Conservation (phyloP, 2,888 invertebrate species). For the Temnothorax unifasciatus region DNA sequence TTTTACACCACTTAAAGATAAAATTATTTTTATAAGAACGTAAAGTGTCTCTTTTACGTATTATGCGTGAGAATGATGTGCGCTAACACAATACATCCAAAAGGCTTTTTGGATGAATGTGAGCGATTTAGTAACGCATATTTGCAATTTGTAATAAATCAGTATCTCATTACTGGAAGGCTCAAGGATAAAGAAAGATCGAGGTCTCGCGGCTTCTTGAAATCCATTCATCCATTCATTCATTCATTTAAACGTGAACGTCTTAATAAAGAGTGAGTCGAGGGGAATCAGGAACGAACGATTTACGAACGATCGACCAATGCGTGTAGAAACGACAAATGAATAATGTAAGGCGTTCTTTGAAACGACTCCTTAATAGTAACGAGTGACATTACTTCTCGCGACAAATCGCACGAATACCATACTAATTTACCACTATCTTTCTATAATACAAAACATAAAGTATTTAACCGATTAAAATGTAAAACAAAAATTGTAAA, state of each 20-base stretch:
- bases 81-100: background rate
- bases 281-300: conserved; percentile 26
- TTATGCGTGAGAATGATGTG: background rate
- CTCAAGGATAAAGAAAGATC: conserved; percentile 47
- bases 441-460: background rate
- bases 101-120: background rate
- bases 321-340: conserved; percentile 62
- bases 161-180: background rate
- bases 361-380: conserved; percentile 67
- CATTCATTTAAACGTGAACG: conserved; percentile 56
- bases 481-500: background rate
- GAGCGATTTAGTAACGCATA: background rate
- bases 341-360: conserved; percentile 74
- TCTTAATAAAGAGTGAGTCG: conserved; percentile 74
- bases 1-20: background rate
- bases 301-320: conserved; percentile 69
- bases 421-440: background rate
- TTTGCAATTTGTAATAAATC: conserved; percentile 4
- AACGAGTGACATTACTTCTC: conserved; percentile 64
- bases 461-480: conserved; percentile 2
- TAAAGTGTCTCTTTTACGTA: background rate
- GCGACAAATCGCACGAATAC: conserved; percentile 48
- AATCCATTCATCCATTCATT: conserved; percentile 74
- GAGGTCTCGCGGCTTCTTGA: conserved; percentile 61
- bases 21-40: background rate